These are phyloP conservation scores for Peucedramus taeniatus DNA, from an alignment of 2,113 vertebrate species.

Conservation along the genomic window DNA sequence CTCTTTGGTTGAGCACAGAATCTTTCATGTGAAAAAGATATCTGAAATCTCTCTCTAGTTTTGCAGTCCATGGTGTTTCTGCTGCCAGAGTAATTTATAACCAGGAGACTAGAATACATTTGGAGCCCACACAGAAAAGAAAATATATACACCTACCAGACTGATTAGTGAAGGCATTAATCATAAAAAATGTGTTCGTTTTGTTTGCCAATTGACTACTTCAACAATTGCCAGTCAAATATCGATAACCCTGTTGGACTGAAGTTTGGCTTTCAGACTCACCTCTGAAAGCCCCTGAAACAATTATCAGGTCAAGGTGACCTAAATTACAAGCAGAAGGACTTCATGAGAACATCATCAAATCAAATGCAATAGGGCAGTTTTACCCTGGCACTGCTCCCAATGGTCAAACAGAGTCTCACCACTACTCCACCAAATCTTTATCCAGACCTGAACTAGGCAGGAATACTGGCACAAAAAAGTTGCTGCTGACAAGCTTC, in stretches of 20 bases:
- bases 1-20: background rate
- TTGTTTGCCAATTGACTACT: background rate
- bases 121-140: background rate
- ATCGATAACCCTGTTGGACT: background rate
- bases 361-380: background rate
- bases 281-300: background rate
- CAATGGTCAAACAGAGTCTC: slow-evolving; percentile 10
- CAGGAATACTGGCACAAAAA: background rate
- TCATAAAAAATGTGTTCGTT: background rate
- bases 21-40: background rate
- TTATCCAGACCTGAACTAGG: slow-evolving; percentile 43
- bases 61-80: background rate
- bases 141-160: background rate
- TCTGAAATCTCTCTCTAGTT: background rate
- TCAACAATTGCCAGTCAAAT: background rate
- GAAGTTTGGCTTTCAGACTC: background rate
- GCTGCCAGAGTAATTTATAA: background rate
- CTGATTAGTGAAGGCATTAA: background rate
- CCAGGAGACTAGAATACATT: background rate
- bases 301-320: background rate
- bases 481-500: slow-evolving; percentile 29
- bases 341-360: background rate
- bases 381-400: background rate
- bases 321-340: background rate
- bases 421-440: slow-evolving; percentile 50